Evolutionary conservation across 2,113 vertebrate species (phyloP).

Genomic region (Suncus etruscus): DNA sequence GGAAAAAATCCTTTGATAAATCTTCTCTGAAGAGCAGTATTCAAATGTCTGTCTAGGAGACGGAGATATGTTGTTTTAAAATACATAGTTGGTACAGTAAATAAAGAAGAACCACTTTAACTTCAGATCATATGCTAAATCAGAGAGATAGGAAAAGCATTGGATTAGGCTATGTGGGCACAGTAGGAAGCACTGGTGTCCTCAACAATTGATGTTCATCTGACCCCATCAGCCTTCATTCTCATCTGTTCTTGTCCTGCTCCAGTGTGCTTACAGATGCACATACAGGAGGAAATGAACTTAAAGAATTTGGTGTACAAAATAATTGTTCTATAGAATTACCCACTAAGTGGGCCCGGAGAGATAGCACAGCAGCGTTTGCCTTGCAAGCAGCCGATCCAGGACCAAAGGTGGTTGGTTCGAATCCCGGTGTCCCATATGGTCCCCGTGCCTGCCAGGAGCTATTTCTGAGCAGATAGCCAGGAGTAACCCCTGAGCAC

Average conservation of each 20-base stretch:
- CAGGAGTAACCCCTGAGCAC: no score
- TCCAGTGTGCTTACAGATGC: not conserved
- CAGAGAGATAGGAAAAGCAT: not conserved
- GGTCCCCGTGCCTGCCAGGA: no score
- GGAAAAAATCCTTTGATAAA: constrained; percentile 42
- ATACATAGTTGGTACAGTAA: constrained; percentile 3
- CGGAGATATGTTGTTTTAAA: constrained; percentile 3
- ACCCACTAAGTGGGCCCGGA: not conserved
- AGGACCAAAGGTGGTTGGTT: no score
- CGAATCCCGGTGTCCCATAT: no score
- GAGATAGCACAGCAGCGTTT: no score
- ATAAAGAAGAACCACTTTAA: constrained; percentile 30
- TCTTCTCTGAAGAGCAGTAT: not conserved
- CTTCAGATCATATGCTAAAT: constrained; percentile 2
- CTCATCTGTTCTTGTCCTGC: not conserved
- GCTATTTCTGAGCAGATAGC: no score
- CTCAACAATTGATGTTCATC: not conserved
- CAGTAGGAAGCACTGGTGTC: not conserved
- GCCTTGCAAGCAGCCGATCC: no score
- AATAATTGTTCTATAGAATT: no score
- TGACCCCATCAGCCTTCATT: not conserved
- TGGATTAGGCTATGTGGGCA: not conserved
- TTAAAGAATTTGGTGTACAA: no score
- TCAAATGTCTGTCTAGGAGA: not conserved
- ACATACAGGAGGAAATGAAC: not conserved